These are phyloP conservation scores for Cyanoramphus novaezelandiae DNA, from an alignment of 2,113 vertebrate genomes.

Conservation along the genomic window DNA sequence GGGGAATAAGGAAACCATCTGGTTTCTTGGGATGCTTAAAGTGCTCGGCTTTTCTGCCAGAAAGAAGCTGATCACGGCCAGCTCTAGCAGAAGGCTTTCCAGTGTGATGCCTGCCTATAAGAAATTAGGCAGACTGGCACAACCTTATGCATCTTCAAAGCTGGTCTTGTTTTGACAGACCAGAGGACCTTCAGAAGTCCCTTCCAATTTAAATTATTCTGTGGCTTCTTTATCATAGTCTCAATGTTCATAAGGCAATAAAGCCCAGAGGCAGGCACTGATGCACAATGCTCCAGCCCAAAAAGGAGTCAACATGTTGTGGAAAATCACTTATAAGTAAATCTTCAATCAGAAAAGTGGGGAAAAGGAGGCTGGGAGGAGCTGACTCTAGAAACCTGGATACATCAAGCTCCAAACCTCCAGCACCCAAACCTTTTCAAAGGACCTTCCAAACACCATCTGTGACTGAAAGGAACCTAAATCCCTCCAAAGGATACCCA, in stretches of 20 bases:
- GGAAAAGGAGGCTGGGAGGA: background rate
- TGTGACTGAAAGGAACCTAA: background rate
- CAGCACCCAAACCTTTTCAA: background rate
- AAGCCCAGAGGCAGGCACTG: background rate
- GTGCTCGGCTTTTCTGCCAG: background rate
- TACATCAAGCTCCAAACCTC: rapidly evolving
- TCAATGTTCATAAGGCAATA: background rate
- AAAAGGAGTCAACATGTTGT: background rate
- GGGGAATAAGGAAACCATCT: background rate
- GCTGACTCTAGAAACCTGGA: background rate
- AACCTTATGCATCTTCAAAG: background rate
- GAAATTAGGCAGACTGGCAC: background rate
- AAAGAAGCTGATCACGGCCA: background rate
- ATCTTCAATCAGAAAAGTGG: background rate
- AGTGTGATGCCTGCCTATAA: background rate
- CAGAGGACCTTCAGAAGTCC: background rate
- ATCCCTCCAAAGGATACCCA: background rate
- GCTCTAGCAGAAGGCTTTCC: background rate
- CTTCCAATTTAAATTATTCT: background rate
- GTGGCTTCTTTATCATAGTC: background rate
- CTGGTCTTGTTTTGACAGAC: background rate
- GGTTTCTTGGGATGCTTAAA: background rate
- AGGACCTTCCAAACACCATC: background rate
- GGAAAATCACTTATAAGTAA: rapidly evolving
- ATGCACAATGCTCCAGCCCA: background rate